Percentiles rank a stretch among this genome's conserved stretches.
phyloP scores from a whole-genome alignment of 2,888 invertebrate genomes.

The Abrostola tripartita region DNA sequence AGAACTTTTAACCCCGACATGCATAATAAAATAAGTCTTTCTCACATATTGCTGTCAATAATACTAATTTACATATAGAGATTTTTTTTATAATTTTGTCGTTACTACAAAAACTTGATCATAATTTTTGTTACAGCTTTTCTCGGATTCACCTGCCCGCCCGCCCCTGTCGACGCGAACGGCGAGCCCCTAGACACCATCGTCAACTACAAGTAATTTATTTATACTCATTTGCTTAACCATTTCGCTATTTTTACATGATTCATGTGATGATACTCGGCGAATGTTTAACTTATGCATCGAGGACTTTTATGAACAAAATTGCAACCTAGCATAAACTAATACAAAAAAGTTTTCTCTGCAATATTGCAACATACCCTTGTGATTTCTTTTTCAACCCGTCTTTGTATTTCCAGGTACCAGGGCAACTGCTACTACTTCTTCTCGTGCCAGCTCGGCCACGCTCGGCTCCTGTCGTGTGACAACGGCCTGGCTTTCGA shows the following conservation, averaged over 20 bases:
- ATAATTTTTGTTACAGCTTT: conserved; percentile 62
- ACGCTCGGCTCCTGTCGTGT: conserved; percentile 71
- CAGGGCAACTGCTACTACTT: conserved; percentile 71
- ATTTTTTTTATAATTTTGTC: no score
- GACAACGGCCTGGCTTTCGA: conserved; percentile 75
- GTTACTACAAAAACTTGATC: no score
- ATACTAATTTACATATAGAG: no score
- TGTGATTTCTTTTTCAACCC: not conserved
- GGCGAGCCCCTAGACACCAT: conserved; percentile 56
- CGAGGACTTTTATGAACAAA: no score
- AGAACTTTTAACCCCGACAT: no score
- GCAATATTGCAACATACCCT: not conserved
- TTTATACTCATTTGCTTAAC: not conserved
- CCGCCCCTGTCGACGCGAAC: conserved; percentile 55
- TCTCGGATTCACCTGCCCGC: conserved; percentile 73
- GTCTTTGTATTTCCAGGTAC: conserved; percentile 57
- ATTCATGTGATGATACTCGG: no score
- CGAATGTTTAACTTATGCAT: no score
- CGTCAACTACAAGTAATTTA: conserved; percentile 69
- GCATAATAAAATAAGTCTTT: no score
- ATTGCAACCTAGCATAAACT: no score
- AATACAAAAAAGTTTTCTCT: no score
- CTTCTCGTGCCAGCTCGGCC: conserved; percentile 71
- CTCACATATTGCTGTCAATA: no score
- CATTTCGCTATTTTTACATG: no score